Evolutionary conservation across 23 tunicate species (phyloP).

Genomic region (Corella eumyota): DNA sequence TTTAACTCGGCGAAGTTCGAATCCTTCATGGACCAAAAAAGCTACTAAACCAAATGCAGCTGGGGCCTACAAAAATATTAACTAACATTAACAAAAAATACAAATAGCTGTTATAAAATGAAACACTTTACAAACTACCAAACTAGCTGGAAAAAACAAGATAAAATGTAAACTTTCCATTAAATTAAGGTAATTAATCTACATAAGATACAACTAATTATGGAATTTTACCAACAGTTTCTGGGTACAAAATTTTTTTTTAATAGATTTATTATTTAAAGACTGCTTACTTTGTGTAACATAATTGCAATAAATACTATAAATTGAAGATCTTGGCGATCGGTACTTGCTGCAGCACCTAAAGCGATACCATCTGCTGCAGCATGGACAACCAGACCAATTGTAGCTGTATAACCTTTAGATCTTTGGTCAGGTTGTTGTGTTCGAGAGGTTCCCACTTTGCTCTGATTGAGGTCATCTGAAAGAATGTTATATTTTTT

Average conservation of each 20-base stretch:
- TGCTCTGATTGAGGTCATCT: slow-evolving; percentile 90
- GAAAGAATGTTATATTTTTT: too few species aligned
- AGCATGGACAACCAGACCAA: slow-evolving; percentile 94
- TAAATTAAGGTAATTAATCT: too few species aligned
- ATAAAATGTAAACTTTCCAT: too few species aligned
- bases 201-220: too few species aligned
- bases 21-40: slow-evolving; percentile 75
- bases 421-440: slow-evolving; percentile 45
- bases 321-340: slow-evolving; percentile 67
- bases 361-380: slow-evolving; percentile 97
- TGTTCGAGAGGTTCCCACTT: slow-evolving; percentile 59
- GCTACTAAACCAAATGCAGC: slow-evolving; percentile 99
- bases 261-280: too few species aligned
- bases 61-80: slow-evolving; percentile 56
- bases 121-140: background rate
- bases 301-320: slow-evolving; percentile 96
- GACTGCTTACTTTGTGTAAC: slow-evolving; percentile 82
- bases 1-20: slow-evolving; percentile 66
- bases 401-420: slow-evolving; percentile 87
- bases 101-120: background rate
- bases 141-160: too few species aligned
- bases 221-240: too few species aligned
- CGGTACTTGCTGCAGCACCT: slow-evolving; percentile 95
- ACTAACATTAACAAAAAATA: background rate
- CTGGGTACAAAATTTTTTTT: too few species aligned